phyloP scores from a whole-genome alignment of 1,140 invertebrate genomes.

The Sesamia nonagrioides region DNA sequence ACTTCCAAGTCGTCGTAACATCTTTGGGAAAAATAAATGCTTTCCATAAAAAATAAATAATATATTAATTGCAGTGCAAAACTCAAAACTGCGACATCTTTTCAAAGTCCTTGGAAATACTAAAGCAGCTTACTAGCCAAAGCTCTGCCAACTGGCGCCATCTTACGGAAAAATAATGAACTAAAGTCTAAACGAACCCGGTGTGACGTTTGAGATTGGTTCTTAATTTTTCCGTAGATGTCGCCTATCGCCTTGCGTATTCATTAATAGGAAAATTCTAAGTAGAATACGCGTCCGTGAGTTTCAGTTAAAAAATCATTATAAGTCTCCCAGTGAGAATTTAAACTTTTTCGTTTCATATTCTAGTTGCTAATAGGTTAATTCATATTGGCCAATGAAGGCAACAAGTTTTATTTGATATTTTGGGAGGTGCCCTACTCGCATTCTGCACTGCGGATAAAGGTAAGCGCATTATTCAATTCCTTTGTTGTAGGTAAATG shows the following conservation, averaged over 20 bases:
- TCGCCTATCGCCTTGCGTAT: slow-evolving; percentile 30
- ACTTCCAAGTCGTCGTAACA: too few species aligned
- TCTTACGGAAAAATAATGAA: not conserved
- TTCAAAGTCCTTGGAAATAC: not conserved
- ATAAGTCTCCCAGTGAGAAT: slow-evolving; percentile 9
- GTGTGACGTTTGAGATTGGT: not conserved
- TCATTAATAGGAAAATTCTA: slow-evolving; percentile 37
- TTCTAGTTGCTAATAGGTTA: not conserved
- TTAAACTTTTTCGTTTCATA: slow-evolving; percentile 12
- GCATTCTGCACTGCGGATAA: slow-evolving; percentile 34
- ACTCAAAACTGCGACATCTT: slow-evolving; percentile 30
- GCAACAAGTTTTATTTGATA: slow-evolving; percentile 4
- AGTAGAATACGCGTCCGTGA: slow-evolving; percentile 40
- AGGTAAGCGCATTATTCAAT: slow-evolving; percentile 40
- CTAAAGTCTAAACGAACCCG: not conserved
- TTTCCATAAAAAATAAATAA: not conserved
- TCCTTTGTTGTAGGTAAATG: not conserved
- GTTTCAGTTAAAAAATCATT: slow-evolving; percentile 30
- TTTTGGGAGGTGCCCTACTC: slow-evolving; percentile 24
- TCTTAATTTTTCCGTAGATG: slow-evolving; percentile 36
- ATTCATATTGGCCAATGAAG: slow-evolving; percentile 1
- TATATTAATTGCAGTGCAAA: not conserved
- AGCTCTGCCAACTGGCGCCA: slow-evolving; percentile 25
- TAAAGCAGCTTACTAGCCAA: not conserved
- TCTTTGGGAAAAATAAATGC: not conserved